These are phyloP conservation scores for Tenthredo notha DNA, from an alignment of 2,888 invertebrate species.

Conservation along the genomic window DNA sequence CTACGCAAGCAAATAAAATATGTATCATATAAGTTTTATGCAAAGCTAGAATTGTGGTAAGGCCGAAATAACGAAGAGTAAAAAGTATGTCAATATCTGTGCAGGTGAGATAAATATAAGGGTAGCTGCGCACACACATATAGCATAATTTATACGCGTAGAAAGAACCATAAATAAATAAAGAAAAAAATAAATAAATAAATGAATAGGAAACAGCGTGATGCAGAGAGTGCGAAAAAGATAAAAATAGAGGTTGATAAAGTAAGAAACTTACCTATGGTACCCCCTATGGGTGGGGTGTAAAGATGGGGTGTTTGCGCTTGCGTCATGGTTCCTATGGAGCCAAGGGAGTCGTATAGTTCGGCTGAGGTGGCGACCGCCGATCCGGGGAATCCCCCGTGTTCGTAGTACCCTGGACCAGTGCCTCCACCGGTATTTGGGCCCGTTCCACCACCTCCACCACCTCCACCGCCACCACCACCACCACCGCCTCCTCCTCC, in stretches of 20 bases:
- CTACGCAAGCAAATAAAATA: background rate
- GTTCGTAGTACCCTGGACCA: slow-evolving; percentile 77
- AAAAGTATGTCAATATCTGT: background rate
- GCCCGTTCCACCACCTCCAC: slow-evolving; percentile 79
- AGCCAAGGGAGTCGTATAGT: slow-evolving; percentile 86
- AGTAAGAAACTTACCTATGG: slow-evolving; percentile 81
- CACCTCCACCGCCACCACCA: slow-evolving; percentile 70
- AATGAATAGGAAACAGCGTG: background rate
- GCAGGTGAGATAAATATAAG: background rate
- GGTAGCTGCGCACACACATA: background rate
- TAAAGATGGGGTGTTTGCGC: slow-evolving; percentile 87
- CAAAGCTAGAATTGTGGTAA: slow-evolving; percentile 72
- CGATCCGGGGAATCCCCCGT: slow-evolving; percentile 77
- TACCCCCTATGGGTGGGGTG: slow-evolving; percentile 87
- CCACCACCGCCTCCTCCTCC: slow-evolving; percentile 74
- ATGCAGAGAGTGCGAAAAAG: slow-evolving; percentile 29
- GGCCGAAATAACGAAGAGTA: slow-evolving; percentile 73
- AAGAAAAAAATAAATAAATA: background rate
- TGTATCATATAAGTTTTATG: slow-evolving; percentile 67
- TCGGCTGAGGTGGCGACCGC: slow-evolving; percentile 80
- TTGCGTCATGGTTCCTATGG: slow-evolving; percentile 87
- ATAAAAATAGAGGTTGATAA: background rate
- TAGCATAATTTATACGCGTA: background rate
- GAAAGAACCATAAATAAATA: background rate
- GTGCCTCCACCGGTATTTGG: slow-evolving; percentile 78